phyloP scores from a whole-genome alignment of 2,888 invertebrate genomes.

The Melanostoma scalare region DNA sequence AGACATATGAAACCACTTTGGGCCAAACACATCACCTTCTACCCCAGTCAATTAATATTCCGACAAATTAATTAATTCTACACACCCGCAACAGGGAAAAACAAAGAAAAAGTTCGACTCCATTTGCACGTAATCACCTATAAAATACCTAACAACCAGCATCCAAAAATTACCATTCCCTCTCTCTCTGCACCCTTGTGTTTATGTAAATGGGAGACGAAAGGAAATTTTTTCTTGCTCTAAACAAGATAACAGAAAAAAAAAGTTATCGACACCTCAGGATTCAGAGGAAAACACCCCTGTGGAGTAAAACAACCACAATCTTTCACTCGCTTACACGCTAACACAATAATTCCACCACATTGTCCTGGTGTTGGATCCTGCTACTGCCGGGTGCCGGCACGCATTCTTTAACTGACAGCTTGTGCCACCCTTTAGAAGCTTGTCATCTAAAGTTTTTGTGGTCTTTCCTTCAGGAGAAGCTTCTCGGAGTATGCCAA shows the following conservation, averaged over 20 bases:
- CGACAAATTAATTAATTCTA: slow-evolving; percentile 52
- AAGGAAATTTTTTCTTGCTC: no score
- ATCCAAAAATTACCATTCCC: slow-evolving; percentile 1
- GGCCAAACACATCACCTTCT: background rate
- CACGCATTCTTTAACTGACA: slow-evolving; percentile 18
- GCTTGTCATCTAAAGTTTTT: slow-evolving; percentile 65
- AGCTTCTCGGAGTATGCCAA: background rate
- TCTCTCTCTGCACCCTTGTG: no score
- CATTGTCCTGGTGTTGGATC: background rate
- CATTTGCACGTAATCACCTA: slow-evolving; percentile 39
- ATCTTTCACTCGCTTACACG: slow-evolving; percentile 45
- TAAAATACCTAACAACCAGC: slow-evolving; percentile 22
- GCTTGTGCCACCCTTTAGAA: slow-evolving; percentile 37
- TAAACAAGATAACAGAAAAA: background rate
- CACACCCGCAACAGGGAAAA: background rate
- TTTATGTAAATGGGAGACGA: no score
- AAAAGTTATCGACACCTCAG: slow-evolving; percentile 44
- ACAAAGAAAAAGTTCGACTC: slow-evolving; percentile 11
- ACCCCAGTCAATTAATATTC: slow-evolving; percentile 22
- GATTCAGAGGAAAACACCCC: slow-evolving; percentile 11
- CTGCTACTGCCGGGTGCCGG: background rate
- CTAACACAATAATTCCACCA: slow-evolving; percentile 58
- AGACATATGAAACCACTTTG: slow-evolving; percentile 40
- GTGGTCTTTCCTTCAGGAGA: slow-evolving; percentile 8
- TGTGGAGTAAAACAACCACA: slow-evolving; percentile 8